phyloP scores from a whole-genome alignment of 1,140 invertebrate species.

The Charaxes varanes region DNA sequence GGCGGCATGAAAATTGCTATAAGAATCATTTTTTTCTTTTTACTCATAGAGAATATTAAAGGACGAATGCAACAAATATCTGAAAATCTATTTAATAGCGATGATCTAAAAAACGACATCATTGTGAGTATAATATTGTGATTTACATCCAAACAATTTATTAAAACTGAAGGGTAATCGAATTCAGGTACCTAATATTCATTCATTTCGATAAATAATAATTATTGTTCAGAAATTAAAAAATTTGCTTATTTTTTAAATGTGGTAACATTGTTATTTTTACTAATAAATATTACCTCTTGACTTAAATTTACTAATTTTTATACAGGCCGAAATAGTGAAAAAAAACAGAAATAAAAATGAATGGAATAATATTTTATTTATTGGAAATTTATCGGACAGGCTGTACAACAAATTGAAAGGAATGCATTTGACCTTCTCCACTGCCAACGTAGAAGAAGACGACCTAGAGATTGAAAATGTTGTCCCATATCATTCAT shows the following conservation, averaged over 20 bases:
- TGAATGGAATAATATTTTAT: slow-evolving; percentile 42
- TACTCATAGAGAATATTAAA: not conserved
- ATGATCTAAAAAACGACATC: slow-evolving; percentile 16
- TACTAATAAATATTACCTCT: too few relatives aligned
- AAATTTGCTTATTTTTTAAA: too few relatives aligned
- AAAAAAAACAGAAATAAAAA: slow-evolving; percentile 35
- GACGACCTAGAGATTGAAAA: slow-evolving; percentile 34
- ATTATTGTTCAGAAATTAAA: too few relatives aligned
- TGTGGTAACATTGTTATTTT: too few relatives aligned
- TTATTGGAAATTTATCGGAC: slow-evolving; percentile 36
- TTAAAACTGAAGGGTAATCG: too few relatives aligned
- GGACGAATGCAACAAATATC: not conserved
- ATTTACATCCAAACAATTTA: too few relatives aligned
- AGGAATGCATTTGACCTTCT: slow-evolving; percentile 25
- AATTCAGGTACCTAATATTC: too few relatives aligned
- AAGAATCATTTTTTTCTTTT: not conserved
- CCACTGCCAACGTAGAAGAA: slow-evolving; percentile 25
- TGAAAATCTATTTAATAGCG: not conserved
- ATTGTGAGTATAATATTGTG: slow-evolving; percentile 40
- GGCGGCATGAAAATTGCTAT: slow-evolving; percentile 1
- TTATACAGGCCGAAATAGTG: slow-evolving; percentile 39
- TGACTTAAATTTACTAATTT: not conserved
- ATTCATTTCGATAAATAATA: too few relatives aligned
- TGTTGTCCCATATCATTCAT: slow-evolving; percentile 35
- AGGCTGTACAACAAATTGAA: slow-evolving; percentile 31